Conservation (phyloP, 2,888 invertebrate genomes). For the Cecidostiba fungosa region DNA sequence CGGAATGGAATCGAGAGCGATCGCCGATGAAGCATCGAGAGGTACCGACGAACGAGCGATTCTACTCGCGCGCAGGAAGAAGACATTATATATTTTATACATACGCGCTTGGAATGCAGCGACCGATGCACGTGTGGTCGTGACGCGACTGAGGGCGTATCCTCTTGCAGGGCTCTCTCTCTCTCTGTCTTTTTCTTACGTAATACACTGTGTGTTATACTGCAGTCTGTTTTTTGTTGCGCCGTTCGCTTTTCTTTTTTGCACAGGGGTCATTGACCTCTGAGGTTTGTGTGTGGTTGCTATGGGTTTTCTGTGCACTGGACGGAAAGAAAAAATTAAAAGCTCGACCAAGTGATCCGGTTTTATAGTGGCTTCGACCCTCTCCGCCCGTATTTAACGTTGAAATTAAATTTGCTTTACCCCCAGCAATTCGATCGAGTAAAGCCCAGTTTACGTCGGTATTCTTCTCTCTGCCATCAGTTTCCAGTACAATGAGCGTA, state of each 20-base stretch:
- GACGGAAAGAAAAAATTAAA: not conserved
- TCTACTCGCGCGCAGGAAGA: constrained; percentile 13
- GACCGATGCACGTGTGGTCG: not conserved
- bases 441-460: too few relatives aligned
- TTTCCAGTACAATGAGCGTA: too few relatives aligned
- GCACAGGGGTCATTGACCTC: not conserved
- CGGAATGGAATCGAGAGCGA: constrained; percentile 34
- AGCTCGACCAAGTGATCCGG: not conserved
- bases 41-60: not conserved
- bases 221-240: not conserved
- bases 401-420: not conserved
- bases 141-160: constrained; percentile 30
- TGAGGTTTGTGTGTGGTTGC: not conserved
- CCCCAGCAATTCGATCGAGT: not conserved
- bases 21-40: constrained; percentile 13
- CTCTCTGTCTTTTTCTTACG: constrained; percentile 1
- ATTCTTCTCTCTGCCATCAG: not conserved
- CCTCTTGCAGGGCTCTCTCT: constrained; percentile 26
- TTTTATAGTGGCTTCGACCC: not conserved
- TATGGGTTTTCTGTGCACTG: too few relatives aligned
- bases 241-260: not conserved
- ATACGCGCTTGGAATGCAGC: constrained; percentile 32
- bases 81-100: not conserved
- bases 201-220: not conserved
- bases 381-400: not conserved